phyloP scores from a whole-genome alignment of 2,888 invertebrate species.

The Epirrhoe alternata region DNA sequence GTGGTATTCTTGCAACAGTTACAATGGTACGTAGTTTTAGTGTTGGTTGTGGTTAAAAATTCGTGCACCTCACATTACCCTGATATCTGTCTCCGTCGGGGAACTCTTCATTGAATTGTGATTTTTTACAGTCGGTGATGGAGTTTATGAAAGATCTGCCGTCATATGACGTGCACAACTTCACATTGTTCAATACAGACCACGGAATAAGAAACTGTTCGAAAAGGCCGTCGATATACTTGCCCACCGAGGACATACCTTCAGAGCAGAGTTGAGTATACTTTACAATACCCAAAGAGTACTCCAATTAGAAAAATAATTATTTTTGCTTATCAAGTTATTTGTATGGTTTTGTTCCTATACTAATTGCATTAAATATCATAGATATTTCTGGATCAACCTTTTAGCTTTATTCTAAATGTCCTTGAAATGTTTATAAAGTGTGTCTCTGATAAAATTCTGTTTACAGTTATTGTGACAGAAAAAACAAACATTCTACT shows the following conservation, averaged over 20 bases:
- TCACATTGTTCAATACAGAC: conserved; percentile 95
- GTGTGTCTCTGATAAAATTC: conserved; percentile 26
- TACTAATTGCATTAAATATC: not conserved
- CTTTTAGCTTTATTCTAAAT: not conserved
- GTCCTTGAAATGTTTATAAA: not conserved
- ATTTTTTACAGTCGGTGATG: conserved; percentile 89
- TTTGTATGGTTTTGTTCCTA: not conserved
- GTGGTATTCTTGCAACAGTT: conserved; percentile 30
- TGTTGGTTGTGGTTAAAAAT: not conserved
- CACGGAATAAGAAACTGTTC: conserved; percentile 92
- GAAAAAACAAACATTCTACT: conserved; percentile 97
- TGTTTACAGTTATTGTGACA: conserved; percentile 94
- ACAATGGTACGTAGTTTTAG: conserved; percentile 63
- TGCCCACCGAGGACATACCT: conserved; percentile 96
- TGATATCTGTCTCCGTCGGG: conserved; percentile 25
- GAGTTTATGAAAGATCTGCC: conserved; percentile 97
- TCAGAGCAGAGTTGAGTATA: conserved; percentile 94
- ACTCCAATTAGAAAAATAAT: not conserved
- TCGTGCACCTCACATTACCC: not conserved
- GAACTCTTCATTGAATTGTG: conserved; percentile 42
- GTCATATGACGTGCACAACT: conserved; percentile 95
- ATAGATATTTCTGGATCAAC: not conserved
- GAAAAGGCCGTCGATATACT: conserved; percentile 95
- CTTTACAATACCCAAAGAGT: conserved; percentile 23
- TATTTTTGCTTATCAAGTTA: not conserved